Conservation (phyloP, 2,113 vertebrate species). For the Genyomyrus donnyi region DNA sequence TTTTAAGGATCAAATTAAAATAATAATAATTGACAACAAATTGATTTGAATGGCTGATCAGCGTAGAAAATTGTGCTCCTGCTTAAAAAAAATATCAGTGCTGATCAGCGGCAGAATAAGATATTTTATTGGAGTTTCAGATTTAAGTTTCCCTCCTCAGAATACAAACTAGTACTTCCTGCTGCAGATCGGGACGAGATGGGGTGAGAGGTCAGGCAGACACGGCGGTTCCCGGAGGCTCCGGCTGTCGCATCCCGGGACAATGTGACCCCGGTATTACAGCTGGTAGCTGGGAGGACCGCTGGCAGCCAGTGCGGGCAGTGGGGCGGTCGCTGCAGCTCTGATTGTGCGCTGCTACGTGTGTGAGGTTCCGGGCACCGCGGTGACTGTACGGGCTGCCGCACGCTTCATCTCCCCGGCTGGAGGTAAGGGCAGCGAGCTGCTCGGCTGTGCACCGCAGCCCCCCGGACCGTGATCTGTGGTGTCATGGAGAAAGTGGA, state of each 20-base stretch:
- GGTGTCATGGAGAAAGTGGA: background rate
- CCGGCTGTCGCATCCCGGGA: conserved; percentile 53
- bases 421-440: conserved; percentile 46
- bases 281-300: conserved; percentile 32
- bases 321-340: background rate
- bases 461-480: background rate
- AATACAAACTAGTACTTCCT: conserved; percentile 33
- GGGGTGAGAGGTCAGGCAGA: conserved; percentile 57
- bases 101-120: background rate
- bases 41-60: background rate
- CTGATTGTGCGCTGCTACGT: conserved; percentile 13
- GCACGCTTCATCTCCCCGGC: conserved; percentile 36
- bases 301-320: background rate
- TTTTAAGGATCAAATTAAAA: background rate
- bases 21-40: background rate
- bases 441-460: background rate
- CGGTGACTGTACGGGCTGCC: conserved; percentile 16
- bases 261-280: conserved; percentile 55
- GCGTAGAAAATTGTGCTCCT: background rate
- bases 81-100: background rate
- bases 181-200: conserved; percentile 36
- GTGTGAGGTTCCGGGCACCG: background rate
- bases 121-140: background rate
- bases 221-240: conserved; percentile 42
- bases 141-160: conserved; percentile 29